Conservation (phyloP, 1,140 invertebrate species). For the Eupristina koningsbergeri region DNA sequence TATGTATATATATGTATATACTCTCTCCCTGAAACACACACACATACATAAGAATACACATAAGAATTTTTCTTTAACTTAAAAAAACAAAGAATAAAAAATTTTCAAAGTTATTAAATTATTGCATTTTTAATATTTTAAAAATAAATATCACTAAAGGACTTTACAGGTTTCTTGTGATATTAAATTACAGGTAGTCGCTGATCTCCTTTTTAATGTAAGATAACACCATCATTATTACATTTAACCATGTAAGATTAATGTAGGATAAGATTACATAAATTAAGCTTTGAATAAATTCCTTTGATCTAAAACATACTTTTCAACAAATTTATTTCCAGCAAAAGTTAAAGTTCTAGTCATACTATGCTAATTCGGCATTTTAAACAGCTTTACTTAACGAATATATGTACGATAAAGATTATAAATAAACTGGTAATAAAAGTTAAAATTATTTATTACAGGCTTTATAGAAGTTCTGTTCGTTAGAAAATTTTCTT, state of each 20-base stretch:
- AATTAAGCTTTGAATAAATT: neutral
- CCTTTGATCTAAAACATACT: neutral
- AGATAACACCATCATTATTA: neutral
- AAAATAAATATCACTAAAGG: too few relatives aligned
- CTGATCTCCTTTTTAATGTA: neutral
- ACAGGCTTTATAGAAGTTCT: neutral
- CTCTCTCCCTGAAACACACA: too few relatives aligned
- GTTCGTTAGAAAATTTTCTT: neutral
- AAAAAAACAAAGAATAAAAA: too few relatives aligned
- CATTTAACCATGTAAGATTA: neutral
- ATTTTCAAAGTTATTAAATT: too few relatives aligned
- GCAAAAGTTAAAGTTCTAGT: neutral
- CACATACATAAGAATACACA: too few relatives aligned
- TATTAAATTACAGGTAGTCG: neutral
- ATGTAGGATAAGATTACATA: neutral
- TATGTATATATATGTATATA: too few relatives aligned
- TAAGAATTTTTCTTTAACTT: too few relatives aligned
- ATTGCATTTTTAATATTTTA: too few relatives aligned
- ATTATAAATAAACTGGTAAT: neutral
- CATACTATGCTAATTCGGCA: neutral
- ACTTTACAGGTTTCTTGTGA: too few relatives aligned
- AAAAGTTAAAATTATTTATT: neutral
- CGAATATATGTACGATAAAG: neutral
- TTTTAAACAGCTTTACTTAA: constrained; percentile 20
- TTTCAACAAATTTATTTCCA: neutral